Evolutionary conservation across 2,888 invertebrate genomes (phyloP), one percentile per base, ranked within the genome.

Genomic region (Adela reaumurella): DNA sequence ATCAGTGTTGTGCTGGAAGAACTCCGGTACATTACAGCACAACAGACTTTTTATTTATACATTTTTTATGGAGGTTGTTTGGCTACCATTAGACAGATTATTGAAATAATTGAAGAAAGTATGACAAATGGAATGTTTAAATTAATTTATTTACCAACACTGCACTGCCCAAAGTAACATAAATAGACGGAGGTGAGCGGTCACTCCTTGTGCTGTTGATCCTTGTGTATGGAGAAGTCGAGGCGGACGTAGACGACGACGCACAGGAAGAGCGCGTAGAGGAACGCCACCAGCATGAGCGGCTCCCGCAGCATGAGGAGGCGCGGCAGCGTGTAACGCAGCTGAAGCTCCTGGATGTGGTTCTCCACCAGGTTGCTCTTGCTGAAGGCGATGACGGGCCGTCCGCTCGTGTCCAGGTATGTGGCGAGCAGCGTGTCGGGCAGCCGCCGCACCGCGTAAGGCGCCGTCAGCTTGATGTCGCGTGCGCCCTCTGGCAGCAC

Each of bases 161-260:
- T 43, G 53, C 52, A 50, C 48, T 52, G 52, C 52, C 54, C 10
- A 11, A 14, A 29, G 35, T 29, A 46, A 43, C 17, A 49, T 50
- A 52, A 63, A 65, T n/a, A n/a, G n/a, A n/a, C n/a, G n/a, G n/a
- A n/a, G n/a, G n/a, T n/a, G n/a, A n/a, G n/a, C n/a, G n/a, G n/a
- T 24, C 24, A 24, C 54, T 83, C 83, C 61, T 81, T 83, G 61
- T 73, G 73, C 58, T 81, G 81, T 59, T 84, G 84, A 65, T 85
- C 83, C 68, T 88, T 88, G 58, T 84, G 83, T 59, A 98, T 95
- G 50, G 97, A 93, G 77, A 99, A 97, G 80, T 99, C 98, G 65
- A 98, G 81, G 58, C 98, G 85, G 53, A 97, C 93, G 76, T 95
- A 96, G 60, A 97, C 80, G 65, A 99, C 96, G 50, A 97, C 94